A percentile compares a stretch with the other conserved stretches of the same genome.
These are phyloP conservation scores for Clarias macrocephalus DNA, from an alignment of 2,113 vertebrate genomes.

Conservation along the genomic window DNA sequence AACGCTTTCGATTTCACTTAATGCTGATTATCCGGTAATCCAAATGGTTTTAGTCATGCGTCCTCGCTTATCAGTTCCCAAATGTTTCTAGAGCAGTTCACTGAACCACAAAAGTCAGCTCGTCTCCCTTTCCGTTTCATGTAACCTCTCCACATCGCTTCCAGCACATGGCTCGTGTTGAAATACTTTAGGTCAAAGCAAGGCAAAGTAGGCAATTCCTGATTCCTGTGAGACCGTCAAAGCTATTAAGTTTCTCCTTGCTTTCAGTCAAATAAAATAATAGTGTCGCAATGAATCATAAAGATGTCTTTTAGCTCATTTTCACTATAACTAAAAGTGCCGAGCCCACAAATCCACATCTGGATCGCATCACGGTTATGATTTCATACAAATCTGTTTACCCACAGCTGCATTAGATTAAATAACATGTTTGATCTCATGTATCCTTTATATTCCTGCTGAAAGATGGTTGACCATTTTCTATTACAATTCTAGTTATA, in stretches of 20 bases:
- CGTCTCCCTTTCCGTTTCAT: slow-evolving; percentile 51
- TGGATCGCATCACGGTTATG: slow-evolving; percentile 17
- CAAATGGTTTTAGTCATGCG: not conserved
- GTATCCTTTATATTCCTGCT: not conserved
- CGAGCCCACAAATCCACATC: slow-evolving; percentile 26
- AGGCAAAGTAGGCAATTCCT: not conserved
- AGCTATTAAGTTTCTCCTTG: not conserved
- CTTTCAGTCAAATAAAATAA: not conserved
- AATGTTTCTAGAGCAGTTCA: not conserved
- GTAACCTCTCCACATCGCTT: not conserved
- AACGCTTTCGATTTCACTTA: not conserved
- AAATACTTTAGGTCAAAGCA: not conserved
- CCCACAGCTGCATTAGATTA: slow-evolving; percentile 28
- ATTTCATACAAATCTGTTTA: slow-evolving; percentile 37
- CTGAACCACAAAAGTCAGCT: not conserved
- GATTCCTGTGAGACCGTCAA: not conserved
- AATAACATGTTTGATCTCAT: not conserved
- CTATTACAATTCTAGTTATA: not conserved
- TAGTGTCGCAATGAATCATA: not conserved
- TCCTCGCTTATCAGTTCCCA: not conserved
- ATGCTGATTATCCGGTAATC: not conserved
- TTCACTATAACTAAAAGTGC: not conserved
- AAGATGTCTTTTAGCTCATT: not conserved
- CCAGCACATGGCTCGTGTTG: not conserved
- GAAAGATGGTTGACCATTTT: not conserved